Evolutionary conservation across 2,113 vertebrate species (phyloP).

Genomic region (Oxygymnocypris stewartii): DNA sequence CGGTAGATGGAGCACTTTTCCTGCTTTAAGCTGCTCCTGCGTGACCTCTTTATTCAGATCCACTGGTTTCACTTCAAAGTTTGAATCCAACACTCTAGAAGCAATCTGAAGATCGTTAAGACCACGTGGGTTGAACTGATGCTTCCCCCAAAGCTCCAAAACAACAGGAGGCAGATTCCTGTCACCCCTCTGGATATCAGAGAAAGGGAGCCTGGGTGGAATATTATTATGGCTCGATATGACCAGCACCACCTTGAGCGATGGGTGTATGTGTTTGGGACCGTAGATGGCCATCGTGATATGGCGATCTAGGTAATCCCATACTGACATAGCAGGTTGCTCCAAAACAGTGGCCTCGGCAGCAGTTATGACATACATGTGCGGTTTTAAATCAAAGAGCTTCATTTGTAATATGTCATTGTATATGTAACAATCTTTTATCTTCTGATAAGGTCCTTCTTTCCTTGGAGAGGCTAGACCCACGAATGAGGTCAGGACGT

Average conservation of each 20-base stretch:
- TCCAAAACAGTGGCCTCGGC: constrained; percentile 79
- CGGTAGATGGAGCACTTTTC: constrained; percentile 78
- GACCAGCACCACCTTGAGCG: constrained; percentile 84
- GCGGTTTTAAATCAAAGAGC: constrained; percentile 78
- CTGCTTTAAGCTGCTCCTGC: constrained; percentile 78
- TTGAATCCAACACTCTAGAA: constrained; percentile 73
- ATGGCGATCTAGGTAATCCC: constrained; percentile 81
- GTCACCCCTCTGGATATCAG: constrained; percentile 79
- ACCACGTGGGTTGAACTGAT: constrained; percentile 79
- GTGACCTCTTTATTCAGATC: constrained; percentile 82
- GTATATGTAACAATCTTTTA: constrained; percentile 82
- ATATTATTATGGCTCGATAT: constrained; percentile 86
- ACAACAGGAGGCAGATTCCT: constrained; percentile 85
- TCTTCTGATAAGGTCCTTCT: constrained; percentile 86
- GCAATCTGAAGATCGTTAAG: constrained; percentile 80
- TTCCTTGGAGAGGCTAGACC: constrained; percentile 80
- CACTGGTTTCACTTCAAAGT: constrained; percentile 80
- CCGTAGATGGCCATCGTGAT: constrained; percentile 89
- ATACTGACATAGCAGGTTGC: constrained; percentile 77
- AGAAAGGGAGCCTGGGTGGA: constrained; percentile 84
- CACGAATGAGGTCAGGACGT: constrained; percentile 86
- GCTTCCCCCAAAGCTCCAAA: constrained; percentile 93
- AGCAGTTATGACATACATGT: constrained; percentile 84
- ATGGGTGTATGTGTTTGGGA: constrained; percentile 91
- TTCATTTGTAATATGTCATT: constrained; percentile 88